Percentiles rank a stretch among this genome's conserved stretches.
These are phyloP conservation scores for Drosophila ironensis DNA, from an alignment of 1,140 invertebrate genomes.

Conservation along the genomic window DNA sequence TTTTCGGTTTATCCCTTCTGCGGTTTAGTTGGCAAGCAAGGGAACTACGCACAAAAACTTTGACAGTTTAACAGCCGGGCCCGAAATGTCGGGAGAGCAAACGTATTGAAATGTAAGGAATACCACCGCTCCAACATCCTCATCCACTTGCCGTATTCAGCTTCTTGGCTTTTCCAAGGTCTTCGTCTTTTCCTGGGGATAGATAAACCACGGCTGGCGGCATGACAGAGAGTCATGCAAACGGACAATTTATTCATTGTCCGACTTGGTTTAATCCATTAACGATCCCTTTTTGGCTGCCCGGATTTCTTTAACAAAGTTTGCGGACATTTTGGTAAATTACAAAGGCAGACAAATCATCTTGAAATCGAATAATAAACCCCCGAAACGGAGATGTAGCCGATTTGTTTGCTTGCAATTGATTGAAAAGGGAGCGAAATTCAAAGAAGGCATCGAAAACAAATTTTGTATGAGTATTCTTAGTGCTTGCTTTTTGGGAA, in stretches of 20 bases:
- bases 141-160: neutral
- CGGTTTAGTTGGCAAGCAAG: constrained; percentile 33
- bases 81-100: constrained; percentile 64
- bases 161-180: neutral
- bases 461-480: neutral
- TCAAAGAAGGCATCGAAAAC: neutral
- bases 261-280: constrained; percentile 66
- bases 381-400: neutral
- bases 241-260: constrained; percentile 72
- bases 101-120: constrained; percentile 66
- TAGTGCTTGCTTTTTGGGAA: neutral
- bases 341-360: constrained; percentile 20
- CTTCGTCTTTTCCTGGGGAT: neutral
- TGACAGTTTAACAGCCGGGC: constrained; percentile 70
- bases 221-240: constrained; percentile 26
- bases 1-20: constrained; percentile 21
- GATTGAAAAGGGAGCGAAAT: constrained; percentile 1
- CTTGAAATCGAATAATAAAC: constrained; percentile 6
- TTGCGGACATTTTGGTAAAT: constrained; percentile 32
- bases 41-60: constrained; percentile 31
- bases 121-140: neutral
- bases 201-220: constrained; percentile 33
- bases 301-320: constrained; percentile 2
- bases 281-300: constrained; percentile 39
- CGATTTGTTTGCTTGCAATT: constrained; percentile 24